Base-by-base conservation (phyloP, 2,797 vertebrate genomes). In the Manis pentadactyla region DNA sequence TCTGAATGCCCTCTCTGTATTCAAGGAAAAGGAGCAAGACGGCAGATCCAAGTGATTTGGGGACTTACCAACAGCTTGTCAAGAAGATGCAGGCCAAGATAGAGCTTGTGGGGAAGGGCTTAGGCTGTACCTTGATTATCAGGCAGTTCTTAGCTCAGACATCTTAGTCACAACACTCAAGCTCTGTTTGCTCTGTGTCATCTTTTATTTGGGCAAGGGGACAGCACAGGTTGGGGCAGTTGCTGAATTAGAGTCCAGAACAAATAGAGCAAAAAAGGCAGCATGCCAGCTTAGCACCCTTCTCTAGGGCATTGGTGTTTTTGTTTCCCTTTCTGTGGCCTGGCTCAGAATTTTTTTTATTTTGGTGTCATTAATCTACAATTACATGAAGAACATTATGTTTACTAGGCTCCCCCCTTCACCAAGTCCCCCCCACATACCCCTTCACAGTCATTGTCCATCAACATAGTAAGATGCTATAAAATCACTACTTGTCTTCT, bases 341-440 rank as follows among this genome's bases (percentile, higher is more conserved):
- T 97, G 94, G 95, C 92, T 97, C 93, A 91, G 95, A 97, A 95
- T 93, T 97, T 86, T 93, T 37, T 37, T 37, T 37, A 37, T 37
- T 37, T 37, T 37, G 37, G 37, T 37, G 37, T 37, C 37, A 37
- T 37, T 37, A 37, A 37, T 37, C 37, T 37, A 37, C 37, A 37
- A 37, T 37, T 37, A 37, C 37, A 37, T 37, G 37, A 37, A 37
- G 37, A 37, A 37, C n/a, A n/a, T n/a, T n/a, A n/a, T n/a, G n/a
- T n/a, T n/a, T n/a, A n/a, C n/a, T n/a, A n/a, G n/a, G n/a, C n/a
- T n/a, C n/a, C n/a, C n/a, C n/a, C n/a, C n/a, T n/a, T n/a, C n/a
- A n/a, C n/a, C n/a, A n/a, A n/a, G n/a, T n/a, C n/a, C n/a, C n/a
- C n/a, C n/a, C n/a, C n/a, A n/a, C n/a, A n/a, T n/a, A n/a, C n/a